A percentile compares a stretch with the other conserved stretches of the same genome.
phyloP scores from a whole-genome alignment of 2,113 vertebrate species.

The Corythaeola cristata region DNA sequence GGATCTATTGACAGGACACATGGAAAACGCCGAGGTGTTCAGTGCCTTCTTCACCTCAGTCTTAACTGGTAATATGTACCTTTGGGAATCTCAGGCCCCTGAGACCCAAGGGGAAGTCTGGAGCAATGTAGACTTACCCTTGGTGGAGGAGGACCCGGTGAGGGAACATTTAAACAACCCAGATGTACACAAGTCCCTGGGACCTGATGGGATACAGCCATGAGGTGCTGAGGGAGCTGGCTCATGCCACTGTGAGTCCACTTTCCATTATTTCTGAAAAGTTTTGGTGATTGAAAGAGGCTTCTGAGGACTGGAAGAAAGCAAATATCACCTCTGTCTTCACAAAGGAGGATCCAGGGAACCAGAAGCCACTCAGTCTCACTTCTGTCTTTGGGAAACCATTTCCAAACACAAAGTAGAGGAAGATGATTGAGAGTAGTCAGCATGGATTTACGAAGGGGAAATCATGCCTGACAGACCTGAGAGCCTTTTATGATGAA shows the following conservation, averaged over 20 bases:
- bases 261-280: not conserved
- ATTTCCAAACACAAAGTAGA: not conserved
- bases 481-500: not conserved
- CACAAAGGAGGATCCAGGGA: not conserved
- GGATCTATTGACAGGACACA: not conserved
- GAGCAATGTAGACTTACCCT: not conserved
- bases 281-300: not conserved
- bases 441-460: not conserved
- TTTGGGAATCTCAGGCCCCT: not conserved
- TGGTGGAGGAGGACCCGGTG: not conserved
- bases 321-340: not conserved
- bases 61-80: not conserved
- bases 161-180: not conserved
- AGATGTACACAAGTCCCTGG: not conserved
- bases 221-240: not conserved
- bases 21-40: fast-evolving
- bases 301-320: not conserved
- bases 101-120: not conserved
- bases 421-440: not conserved
- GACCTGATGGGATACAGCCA: not conserved
- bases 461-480: not conserved
- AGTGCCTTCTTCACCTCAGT: not conserved
- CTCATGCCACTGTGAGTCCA: not conserved
- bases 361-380: not conserved
- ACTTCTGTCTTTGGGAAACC: not conserved